Evolutionary conservation across 2,797 vertebrate species (phyloP), one percentile per base, ranked within the genome.

Genomic region (Alca torda): DNA sequence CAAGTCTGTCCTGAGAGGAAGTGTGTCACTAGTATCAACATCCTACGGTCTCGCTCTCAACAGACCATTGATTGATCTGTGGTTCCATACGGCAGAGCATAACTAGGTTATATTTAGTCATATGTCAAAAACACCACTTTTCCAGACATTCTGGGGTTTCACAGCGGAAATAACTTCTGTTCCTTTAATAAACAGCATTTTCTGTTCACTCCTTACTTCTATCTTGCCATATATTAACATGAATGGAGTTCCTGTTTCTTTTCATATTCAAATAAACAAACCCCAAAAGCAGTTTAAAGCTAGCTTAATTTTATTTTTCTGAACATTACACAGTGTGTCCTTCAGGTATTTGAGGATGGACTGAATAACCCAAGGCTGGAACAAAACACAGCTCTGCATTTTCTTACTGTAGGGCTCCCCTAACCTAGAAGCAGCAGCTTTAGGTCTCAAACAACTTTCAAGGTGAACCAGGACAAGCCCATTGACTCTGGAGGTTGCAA

Each of bases 1-100:
- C 95, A 97, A 96, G 94, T 87, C 80, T 89, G 67, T 93, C 87
- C 79, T 82, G 50, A 93, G 67, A 84, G 95, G 95, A 96, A 96
- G 80, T 88, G 80, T 95, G 96, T 96, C 95, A 96, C 75, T 95
- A 96, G 51, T 69, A 91, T 91, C 93, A 97, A 97, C 93, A 97
- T 94, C 95, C 96, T 95, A 88, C 1, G 0, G 85, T 80, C 87
- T 77, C 11, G 1, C 80, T 90, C 83, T 87, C 65, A 89, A 96
- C 88, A 95, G 91, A 93, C 91, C 84, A 90, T 15, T 91, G 83
- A 96, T 84, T 96, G 91, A 95, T 84, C 93, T 93, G 86, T 63
- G 73, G 67, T 46, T 93, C 87, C 85, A 89, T 26, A 63, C 2
- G 83, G 70, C 25, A 65, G 12, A 86, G 25, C 33, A 33, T 56